Percentiles rank a stretch among this genome's conserved stretches.
These are phyloP conservation scores for Trichomalopsis sarcophagae DNA, from an alignment of 1,140 invertebrate genomes.

Conservation along the genomic window DNA sequence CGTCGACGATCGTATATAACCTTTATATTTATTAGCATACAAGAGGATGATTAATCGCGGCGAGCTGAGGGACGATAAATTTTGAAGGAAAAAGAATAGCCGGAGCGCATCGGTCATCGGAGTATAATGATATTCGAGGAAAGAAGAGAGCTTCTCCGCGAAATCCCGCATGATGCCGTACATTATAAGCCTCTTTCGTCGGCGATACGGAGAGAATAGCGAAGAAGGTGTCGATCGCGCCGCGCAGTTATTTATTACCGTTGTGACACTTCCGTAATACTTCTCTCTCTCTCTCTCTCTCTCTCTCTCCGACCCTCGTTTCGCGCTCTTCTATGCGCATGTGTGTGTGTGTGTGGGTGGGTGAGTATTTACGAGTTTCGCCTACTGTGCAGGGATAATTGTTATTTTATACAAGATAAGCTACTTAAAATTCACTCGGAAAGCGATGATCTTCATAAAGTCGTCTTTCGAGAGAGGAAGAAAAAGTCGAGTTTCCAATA, in stretches of 20 bases:
- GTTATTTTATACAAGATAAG: too few relatives aligned
- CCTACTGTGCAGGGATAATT: too few relatives aligned
- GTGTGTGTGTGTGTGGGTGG: not conserved
- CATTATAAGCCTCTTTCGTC: not conserved
- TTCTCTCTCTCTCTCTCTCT: not conserved
- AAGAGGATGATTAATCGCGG: too few relatives aligned
- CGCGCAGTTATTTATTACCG: conserved; percentile 1
- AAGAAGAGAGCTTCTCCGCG: not conserved
- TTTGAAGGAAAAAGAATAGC: too few relatives aligned
- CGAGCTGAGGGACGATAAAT: too few relatives aligned
- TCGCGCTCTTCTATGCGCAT: too few relatives aligned
- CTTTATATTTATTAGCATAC: too few relatives aligned
- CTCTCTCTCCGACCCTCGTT: not conserved
- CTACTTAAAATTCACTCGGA: too few relatives aligned
- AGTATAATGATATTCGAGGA: not conserved
- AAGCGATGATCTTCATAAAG: too few relatives aligned
- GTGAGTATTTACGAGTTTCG: not conserved
- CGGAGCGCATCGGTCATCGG: not conserved
- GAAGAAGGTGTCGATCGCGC: not conserved
- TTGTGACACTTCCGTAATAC: conserved; percentile 3
- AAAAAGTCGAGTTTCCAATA: not conserved
- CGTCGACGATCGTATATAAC: too few relatives aligned
- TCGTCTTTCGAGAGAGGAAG: not conserved
- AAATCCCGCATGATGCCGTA: not conserved
- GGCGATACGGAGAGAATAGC: not conserved